Evolutionary conservation across 1,140 invertebrate genomes (phyloP).

Genomic region (Platorchestia sp.): DNA sequence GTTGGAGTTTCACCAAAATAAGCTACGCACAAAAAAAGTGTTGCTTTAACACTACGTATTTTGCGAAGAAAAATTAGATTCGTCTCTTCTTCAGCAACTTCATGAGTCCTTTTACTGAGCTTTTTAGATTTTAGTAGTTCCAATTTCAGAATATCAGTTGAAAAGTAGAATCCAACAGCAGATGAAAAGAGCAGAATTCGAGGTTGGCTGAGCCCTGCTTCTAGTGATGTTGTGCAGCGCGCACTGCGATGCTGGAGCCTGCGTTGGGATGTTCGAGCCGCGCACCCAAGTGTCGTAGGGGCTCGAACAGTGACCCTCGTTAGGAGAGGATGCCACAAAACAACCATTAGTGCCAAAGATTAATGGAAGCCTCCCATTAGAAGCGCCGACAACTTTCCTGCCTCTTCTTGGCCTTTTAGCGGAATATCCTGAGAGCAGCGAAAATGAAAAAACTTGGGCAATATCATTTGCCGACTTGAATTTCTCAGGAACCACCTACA

Average conservation of each 20-base stretch:
- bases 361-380: conserved; percentile 49
- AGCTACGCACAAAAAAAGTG: neutral
- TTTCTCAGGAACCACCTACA: neutral
- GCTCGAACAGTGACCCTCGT: conserved; percentile 46
- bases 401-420: neutral
- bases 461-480: neutral
- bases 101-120: neutral
- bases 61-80: neutral
- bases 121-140: neutral
- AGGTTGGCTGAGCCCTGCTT: neutral
- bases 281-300: neutral
- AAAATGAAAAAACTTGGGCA: neutral
- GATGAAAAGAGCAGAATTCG: neutral
- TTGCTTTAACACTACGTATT: neutral
- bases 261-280: neutral
- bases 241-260: neutral
- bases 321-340: conserved; percentile 42
- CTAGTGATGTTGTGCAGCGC: neutral
- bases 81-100: neutral
- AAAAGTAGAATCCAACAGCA: neutral
- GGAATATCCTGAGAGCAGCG: neutral
- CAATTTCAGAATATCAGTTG: neutral
- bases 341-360: conserved; percentile 46
- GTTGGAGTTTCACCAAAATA: neutral
- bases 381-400: conserved; percentile 46